Conservation (phyloP, 2,113 vertebrate species). For the Symphodus melops region DNA sequence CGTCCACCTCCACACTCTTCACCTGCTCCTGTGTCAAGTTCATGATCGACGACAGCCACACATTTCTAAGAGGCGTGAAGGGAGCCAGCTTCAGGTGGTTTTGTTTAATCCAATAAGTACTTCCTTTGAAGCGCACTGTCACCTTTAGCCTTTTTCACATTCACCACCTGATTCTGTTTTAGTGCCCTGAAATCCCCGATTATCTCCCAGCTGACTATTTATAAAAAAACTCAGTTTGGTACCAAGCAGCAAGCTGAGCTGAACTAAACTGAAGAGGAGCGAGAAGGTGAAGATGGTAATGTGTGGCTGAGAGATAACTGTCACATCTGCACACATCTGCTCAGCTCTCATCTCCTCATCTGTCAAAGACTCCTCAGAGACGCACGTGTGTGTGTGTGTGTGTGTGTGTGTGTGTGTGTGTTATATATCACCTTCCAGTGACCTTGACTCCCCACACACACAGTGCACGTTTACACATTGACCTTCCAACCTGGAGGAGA, state of each 20-base stretch:
- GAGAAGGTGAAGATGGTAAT: not conserved
- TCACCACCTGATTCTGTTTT: not conserved
- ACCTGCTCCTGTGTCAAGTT: not conserved
- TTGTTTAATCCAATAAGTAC: constrained; percentile 3
- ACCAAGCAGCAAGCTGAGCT: not conserved
- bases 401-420: not conserved
- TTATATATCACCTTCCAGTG: not conserved
- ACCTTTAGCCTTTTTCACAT: not conserved
- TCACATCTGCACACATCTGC: constrained; percentile 24
- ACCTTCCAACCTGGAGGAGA: too few relatives aligned
- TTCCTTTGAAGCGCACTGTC: constrained; percentile 10
- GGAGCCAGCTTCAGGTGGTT: not conserved
- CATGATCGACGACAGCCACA: not conserved
- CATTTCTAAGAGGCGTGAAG: constrained; percentile 1
- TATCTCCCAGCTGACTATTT: not conserved
- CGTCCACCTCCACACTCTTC: not conserved
- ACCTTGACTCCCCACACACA: not conserved
- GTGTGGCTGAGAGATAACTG: constrained; percentile 20
- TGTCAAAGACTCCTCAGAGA: not conserved
- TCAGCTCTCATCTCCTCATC: constrained; percentile 24
- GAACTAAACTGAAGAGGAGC: not conserved
- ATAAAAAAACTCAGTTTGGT: not conserved
- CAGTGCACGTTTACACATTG: not conserved
- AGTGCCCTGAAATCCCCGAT: not conserved
- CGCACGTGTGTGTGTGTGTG: not conserved